Evolutionary conservation across 2,113 vertebrate genomes (phyloP).

Genomic region (Dromas ardeola): DNA sequence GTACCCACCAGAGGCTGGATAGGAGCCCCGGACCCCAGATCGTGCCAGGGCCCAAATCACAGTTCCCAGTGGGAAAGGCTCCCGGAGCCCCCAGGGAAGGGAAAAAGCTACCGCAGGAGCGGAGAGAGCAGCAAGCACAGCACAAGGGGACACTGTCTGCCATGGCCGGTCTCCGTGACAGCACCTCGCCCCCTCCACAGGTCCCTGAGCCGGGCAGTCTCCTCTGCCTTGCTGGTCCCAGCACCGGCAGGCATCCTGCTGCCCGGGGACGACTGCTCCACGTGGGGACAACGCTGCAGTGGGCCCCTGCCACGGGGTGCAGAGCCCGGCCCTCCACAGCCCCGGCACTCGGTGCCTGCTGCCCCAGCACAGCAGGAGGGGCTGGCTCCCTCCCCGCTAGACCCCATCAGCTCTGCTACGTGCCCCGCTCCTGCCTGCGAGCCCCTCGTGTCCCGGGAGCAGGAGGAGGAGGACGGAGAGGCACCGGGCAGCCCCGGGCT

Average conservation of each 20-base stretch:
- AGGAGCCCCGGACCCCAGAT: background rate
- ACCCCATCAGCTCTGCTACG: background rate
- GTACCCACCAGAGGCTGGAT: background rate
- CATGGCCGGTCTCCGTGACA: rapidly evolving
- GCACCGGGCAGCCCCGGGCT: background rate
- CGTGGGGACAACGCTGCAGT: background rate
- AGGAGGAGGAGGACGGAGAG: background rate
- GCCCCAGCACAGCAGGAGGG: background rate
- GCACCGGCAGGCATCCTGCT: background rate
- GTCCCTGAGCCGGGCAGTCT: background rate
- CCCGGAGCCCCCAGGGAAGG: background rate
- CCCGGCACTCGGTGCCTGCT: background rate
- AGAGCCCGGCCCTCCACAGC: background rate
- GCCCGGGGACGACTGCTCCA: background rate
- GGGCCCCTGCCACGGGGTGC: too few species aligned
- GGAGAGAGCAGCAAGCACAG: background rate
- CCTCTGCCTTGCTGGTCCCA: background rate
- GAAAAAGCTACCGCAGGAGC: rapidly evolving
- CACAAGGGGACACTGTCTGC: background rate
- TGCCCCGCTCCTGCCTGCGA: background rate
- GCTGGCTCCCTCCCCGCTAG: background rate
- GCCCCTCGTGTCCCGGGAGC: background rate
- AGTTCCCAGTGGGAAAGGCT: background rate
- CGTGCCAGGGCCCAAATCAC: background rate
- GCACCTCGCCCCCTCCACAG: rapidly evolving